Conservation (phyloP, 2,113 vertebrate genomes). For the Xiphophorus maculatus region DNA sequence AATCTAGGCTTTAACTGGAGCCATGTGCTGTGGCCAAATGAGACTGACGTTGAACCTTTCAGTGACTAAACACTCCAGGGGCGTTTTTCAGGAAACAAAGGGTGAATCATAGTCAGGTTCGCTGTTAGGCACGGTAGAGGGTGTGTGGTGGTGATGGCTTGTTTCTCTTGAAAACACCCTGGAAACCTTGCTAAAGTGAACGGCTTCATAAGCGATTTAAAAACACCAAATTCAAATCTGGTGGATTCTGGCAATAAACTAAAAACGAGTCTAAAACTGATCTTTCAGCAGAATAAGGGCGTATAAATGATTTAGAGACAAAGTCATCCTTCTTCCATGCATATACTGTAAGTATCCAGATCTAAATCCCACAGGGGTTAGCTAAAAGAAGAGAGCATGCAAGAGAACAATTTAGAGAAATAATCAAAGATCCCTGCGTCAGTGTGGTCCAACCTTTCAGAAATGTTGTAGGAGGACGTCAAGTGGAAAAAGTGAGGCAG, state of each 20-base stretch:
- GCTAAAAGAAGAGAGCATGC: too few relatives aligned
- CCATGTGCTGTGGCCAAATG: too few relatives aligned
- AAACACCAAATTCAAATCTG: background rate
- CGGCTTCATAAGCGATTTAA: background rate
- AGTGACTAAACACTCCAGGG: too few relatives aligned
- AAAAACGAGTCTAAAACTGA: background rate
- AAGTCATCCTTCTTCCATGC: background rate
- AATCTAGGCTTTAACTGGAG: too few relatives aligned
- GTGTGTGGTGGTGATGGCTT: background rate
- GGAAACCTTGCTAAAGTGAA: background rate
- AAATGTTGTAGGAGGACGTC: too few relatives aligned
- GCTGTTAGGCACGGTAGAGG: background rate
- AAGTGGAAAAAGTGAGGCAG: too few relatives aligned
- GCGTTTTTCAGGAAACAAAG: background rate
- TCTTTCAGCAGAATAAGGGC: background rate
- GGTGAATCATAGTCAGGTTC: background rate
- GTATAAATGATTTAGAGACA: background rate
- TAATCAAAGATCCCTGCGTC: too few relatives aligned
- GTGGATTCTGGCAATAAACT: background rate
- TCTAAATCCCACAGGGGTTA: too few relatives aligned
- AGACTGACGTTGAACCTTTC: too few relatives aligned
- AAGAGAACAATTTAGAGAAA: too few relatives aligned
- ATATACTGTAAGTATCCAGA: background rate
- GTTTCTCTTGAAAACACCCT: background rate
- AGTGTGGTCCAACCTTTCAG: too few relatives aligned